phyloP scores from a whole-genome alignment of 1,140 invertebrate genomes.

The Diachasma alloeum region DNA sequence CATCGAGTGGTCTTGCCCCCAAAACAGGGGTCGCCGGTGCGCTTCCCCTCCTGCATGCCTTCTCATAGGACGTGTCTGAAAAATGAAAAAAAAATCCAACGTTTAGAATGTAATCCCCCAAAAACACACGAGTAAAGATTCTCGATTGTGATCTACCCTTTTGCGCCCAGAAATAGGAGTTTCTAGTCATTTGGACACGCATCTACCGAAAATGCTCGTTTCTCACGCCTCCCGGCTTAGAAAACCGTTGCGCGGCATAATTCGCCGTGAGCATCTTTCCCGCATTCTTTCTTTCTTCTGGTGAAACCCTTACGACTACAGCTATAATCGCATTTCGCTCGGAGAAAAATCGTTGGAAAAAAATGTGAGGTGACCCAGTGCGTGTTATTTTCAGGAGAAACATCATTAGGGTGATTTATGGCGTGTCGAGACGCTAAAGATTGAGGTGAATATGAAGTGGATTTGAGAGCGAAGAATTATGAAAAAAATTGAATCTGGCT shows the following conservation, averaged over 20 bases:
- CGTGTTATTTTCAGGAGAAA: neutral
- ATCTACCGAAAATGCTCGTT: neutral
- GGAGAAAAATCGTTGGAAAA: neutral
- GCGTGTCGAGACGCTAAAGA: neutral
- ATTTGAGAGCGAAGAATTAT: too few relatives aligned
- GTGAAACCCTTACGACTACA: neutral
- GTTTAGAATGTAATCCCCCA: neutral
- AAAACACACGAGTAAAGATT: neutral
- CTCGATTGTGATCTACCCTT: neutral
- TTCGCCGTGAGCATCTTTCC: neutral
- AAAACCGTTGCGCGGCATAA: neutral
- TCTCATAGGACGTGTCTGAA: constrained; percentile 90
- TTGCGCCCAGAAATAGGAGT: neutral
- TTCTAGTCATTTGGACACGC: neutral
- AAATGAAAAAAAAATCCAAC: constrained; percentile 39
- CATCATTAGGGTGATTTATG: neutral
- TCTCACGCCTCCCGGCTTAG: neutral
- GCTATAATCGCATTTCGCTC: neutral
- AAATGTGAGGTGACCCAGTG: neutral
- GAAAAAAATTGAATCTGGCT: too few relatives aligned
- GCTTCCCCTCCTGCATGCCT: constrained; percentile 84
- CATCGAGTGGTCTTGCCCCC: constrained; percentile 71
- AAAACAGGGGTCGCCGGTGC: constrained; percentile 83
- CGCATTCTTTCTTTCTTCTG: neutral
- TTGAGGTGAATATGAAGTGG: too few relatives aligned